Percentiles rank a stretch among this genome's conserved stretches.
Evolutionary conservation across 2,797 vertebrate genomes (phyloP).

Genomic region (Sebastes aleutianus): DNA sequence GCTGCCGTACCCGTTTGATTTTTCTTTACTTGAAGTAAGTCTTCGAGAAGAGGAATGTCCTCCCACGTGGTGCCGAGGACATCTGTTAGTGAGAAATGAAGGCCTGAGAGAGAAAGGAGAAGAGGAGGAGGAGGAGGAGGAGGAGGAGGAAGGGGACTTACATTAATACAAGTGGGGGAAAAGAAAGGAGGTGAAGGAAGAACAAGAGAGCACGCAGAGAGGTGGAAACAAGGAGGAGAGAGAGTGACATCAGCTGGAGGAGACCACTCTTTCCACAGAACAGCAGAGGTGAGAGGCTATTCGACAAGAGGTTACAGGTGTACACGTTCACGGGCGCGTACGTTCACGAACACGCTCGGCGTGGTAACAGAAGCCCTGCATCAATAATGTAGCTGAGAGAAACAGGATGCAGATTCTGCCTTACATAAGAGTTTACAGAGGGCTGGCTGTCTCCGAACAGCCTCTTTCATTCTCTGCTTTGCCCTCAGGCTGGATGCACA

Average conservation of each 20-base stretch:
- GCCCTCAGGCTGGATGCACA: slow-evolving; percentile 52
- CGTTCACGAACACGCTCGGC: slow-evolving; percentile 28
- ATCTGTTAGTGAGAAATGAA: slow-evolving; percentile 71
- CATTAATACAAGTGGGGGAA: slow-evolving; percentile 10
- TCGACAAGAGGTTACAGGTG: slow-evolving; percentile 48
- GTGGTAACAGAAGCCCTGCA: slow-evolving; percentile 68
- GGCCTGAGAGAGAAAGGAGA: slow-evolving; percentile 46
- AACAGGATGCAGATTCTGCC: slow-evolving; percentile 70
- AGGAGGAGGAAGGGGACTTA: slow-evolving; percentile 22
- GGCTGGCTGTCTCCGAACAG: slow-evolving; percentile 74
- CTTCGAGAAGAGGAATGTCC: slow-evolving; percentile 72
- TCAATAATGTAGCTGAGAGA: slow-evolving; percentile 76
- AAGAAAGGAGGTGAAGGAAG: slow-evolving; percentile 16
- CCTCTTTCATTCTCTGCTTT: slow-evolving; percentile 51
- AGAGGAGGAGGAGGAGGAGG: background rate
- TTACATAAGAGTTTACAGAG: slow-evolving; percentile 79
- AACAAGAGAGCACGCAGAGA: slow-evolving; percentile 25
- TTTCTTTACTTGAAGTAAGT: slow-evolving; percentile 39
- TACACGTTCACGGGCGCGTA: slow-evolving; percentile 5
- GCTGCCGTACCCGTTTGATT: slow-evolving; percentile 37
- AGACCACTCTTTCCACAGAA: slow-evolving; percentile 22
- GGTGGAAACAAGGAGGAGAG: slow-evolving; percentile 23
- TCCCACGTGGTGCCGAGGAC: slow-evolving; percentile 75
- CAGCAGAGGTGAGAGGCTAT: slow-evolving; percentile 46
- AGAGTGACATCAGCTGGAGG: slow-evolving; percentile 29